These are phyloP conservation scores for Caenorhabditis imperialis DNA, from an alignment of 2,888 invertebrate genomes.

Conservation along the genomic window DNA sequence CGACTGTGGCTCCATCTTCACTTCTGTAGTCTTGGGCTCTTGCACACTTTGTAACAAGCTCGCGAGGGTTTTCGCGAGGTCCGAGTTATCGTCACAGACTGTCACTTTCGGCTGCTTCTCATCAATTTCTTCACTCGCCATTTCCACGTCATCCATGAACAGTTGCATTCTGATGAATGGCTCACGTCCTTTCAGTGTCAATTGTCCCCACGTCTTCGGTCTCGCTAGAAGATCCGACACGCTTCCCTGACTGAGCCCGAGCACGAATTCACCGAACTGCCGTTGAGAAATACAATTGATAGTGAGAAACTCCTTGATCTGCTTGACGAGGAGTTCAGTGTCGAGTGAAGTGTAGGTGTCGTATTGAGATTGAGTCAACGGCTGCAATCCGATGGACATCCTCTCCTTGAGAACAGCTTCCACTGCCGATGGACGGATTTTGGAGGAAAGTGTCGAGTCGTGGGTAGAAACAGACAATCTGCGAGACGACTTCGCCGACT, in stretches of 20 bases:
- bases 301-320: conserved; percentile 80
- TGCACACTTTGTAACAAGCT: conserved; percentile 17
- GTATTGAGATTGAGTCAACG: conserved; percentile 98
- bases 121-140: conserved; percentile 81
- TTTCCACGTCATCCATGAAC: conserved; percentile 83
- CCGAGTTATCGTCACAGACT: conserved; percentile 34
- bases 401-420: conserved; percentile 56
- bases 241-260: conserved; percentile 95
- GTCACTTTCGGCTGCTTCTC: conserved; percentile 93
- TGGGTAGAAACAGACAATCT: conserved; percentile 21
- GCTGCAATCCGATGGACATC: conserved; percentile 86
- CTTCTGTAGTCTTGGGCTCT: background rate
- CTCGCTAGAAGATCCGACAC: conserved; percentile 96
- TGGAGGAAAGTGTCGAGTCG: background rate
- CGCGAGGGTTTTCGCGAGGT: conserved; percentile 40
- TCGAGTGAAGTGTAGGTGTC: conserved; percentile 94
- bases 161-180: conserved; percentile 98
- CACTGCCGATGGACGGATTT: conserved; percentile 11
- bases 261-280: conserved; percentile 96
- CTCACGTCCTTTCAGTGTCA: conserved; percentile 90
- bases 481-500: conserved; percentile 9
- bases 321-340: conserved; percentile 93
- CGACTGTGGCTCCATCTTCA: conserved; percentile 15
- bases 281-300: conserved; percentile 88
- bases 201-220: conserved; percentile 99